Evolutionary conservation across 2,888 invertebrate genomes (phyloP), one percentile per base, ranked within the genome.

Genomic region (Bellardia bayeri): DNA sequence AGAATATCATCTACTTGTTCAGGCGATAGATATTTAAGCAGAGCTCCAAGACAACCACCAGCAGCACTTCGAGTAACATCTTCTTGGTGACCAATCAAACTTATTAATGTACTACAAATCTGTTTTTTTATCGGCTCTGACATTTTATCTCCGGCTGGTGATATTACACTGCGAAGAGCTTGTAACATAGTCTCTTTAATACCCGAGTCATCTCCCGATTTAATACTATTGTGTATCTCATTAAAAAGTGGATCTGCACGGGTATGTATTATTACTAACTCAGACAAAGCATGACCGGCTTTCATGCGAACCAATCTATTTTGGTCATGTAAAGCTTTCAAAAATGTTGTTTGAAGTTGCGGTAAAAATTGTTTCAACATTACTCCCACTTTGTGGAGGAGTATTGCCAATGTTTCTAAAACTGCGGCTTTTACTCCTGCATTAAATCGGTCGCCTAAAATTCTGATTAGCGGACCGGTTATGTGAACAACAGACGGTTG

Each of bases 321-420:
- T 40, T 97, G 96, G 94, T 99, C 99, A 92, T 97, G 97, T 80
- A 99, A 94, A 4, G 99, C 97, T 94, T 99, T 99, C 76, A 99
- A 95, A 94, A 99, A 99, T 23, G 99, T 99, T 2, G 99, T 99
- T 95, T 99, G 99, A 56, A 99, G 95, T 94, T 99, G 99, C 2
- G 99, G 99, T 91, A 99, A 95, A 94, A 99, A 99, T 93, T 99
- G 99, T 94, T 99, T 99, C 93, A 99, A 94, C 96, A 98, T 97
- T 54, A 97, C 96, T 64, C 98, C 98, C 88, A 99, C 98, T 95
- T 99, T 99, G 49, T 96, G 96, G 11, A 99, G 94, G n/a, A 99
- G 95, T 87, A 97, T 95, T 0, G 98, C 98, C 37, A 99, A 94
- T 0, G 99, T 98, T 93, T 99, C 98, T 40, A 99, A 94, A 49